Evolutionary conservation across 2,113 vertebrate species (phyloP), one percentile per base, ranked within the genome.

Genomic region (Rhagologus leucostigma): DNA sequence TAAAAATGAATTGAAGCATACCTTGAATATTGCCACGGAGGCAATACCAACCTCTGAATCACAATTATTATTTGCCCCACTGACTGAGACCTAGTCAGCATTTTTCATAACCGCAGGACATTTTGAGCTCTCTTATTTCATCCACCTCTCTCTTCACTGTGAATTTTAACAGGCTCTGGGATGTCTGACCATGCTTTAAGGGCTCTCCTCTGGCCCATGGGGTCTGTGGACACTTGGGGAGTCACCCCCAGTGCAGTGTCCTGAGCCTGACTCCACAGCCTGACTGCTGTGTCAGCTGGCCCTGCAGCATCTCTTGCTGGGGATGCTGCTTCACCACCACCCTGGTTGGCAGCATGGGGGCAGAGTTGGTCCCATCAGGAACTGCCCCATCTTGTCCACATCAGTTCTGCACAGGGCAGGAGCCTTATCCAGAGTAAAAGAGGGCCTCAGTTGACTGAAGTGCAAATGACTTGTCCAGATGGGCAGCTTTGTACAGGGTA

Each of bases 1-100:
- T 97, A 96, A 95, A 96, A 90, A 78, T 87, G 79, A 94, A 96
- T 95, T 89, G 85, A 95, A 96, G 88, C 93, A 96, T 95, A 96
- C 85, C 92, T 95, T 88, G 95, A 96, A 90, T 95, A 96, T 88
- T 95, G 88, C 19, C 2, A 52, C 46, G 76, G 60, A 94, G 63
- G 60, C 65, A 93, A 84, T 95, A 55, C 64, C 64, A 92, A 30
- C 60, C 79, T 82, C 71, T 84, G 82, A 84, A 85, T 93, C 55
- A 70, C 89, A 89, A 81, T 84, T 93, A 89, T 94, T 97, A 56
- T 74, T 93, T 93, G 89, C 52, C 86, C 84, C 56, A 16, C 82
- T 84, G 41, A 16, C 70, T 65, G 90, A 92, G 85, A 80, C 85
- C 79, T n/a, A 62, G 74, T 95, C 87, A 82, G 82, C 50, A 9